Base-by-base conservation (phyloP, 2,113 vertebrate genomes). In the Forbesichthys papilliferus region DNA sequence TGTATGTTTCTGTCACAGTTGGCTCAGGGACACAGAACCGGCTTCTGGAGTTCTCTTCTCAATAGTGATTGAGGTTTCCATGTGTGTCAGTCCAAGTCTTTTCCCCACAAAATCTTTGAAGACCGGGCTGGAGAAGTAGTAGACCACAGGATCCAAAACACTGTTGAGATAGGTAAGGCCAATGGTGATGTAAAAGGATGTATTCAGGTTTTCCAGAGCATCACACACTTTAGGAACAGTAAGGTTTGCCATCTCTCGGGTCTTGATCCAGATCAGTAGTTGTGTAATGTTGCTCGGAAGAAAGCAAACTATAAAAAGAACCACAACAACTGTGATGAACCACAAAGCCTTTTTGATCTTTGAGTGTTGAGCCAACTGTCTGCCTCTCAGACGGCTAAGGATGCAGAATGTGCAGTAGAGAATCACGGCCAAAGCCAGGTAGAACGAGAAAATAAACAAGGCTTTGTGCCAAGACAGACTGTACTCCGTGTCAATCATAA, bases 391-490 rank as follows among this genome's bases (percentile, higher is more conserved):
- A 2, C 27, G 27, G 27, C 27, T 27, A 27, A 27, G 27, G 27
- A 27, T 27, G 27, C 27, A 27, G 27, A 27, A 27, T 27, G 27
- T 27, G 27, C 27, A 27, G 27, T 27, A 27, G 27, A 27, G 16
- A 18, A 93, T 89, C 14, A 89, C 74, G 1, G 76, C 3, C 56
- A 92, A 57, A 10, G 91, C 87, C 1, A 88, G 0, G 8, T 63
- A 79, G 73, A 92, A 90, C 47, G 85, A 83, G 5, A 90, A 61
- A 5, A 91, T 8, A 16, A 92, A 92, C 5, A 33, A 64, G 51
- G 75, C 71, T 48, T 64, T 89, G 42, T 89, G 87, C 88, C 87
- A 92, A 1, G 4, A 59, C 12, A 78, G 7, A 0, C 3, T 0
- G 1, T 10, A 1, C 0, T 47, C 0, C 0, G 69, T 65, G 0